These are phyloP conservation scores for Athene cunicularia DNA, from an alignment of 2,113 vertebrate species.

Conservation along the genomic window DNA sequence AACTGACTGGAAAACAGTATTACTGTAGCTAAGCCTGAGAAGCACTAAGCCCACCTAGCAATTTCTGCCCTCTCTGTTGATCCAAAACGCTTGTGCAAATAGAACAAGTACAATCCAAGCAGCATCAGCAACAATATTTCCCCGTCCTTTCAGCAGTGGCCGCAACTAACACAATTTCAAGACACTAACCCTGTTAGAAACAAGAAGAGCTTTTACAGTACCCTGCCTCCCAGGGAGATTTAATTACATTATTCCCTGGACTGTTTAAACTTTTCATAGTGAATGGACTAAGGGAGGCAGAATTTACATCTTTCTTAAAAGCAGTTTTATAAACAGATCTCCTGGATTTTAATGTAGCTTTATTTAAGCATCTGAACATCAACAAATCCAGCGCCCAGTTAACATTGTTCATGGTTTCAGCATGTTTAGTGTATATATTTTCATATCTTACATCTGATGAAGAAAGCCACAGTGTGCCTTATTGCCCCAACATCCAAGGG, in stretches of 20 bases:
- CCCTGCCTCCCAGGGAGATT: constrained; percentile 2
- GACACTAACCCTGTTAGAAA: neutral
- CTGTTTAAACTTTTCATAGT: neutral
- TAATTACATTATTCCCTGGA: neutral
- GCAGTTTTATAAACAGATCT: constrained; percentile 47
- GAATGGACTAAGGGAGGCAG: constrained; percentile 15
- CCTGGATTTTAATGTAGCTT: constrained; percentile 66
- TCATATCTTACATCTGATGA: constrained; percentile 66
- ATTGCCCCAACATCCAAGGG: constrained; percentile 47
- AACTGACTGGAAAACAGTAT: neutral
- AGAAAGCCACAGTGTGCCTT: constrained; percentile 63
- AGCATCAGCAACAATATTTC: neutral
- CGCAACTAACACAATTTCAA: neutral
- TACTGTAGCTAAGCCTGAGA: neutral
- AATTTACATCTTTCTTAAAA: constrained; percentile 39
- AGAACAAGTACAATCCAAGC: neutral
- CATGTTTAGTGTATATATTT: constrained; percentile 64
- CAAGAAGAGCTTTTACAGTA: neutral
- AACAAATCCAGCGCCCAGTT: constrained; percentile 68
- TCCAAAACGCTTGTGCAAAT: neutral
- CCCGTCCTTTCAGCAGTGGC: neutral
- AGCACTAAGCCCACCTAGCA: neutral
- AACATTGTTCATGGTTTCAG: constrained; percentile 66
- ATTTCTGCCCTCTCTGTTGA: neutral
- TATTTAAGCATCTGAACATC: constrained; percentile 76